A percentile compares a stretch with the other conserved stretches of the same genome.
These are phyloP conservation scores for Prionace glauca DNA, from an alignment of 2,797 vertebrate genomes.

Conservation along the genomic window DNA sequence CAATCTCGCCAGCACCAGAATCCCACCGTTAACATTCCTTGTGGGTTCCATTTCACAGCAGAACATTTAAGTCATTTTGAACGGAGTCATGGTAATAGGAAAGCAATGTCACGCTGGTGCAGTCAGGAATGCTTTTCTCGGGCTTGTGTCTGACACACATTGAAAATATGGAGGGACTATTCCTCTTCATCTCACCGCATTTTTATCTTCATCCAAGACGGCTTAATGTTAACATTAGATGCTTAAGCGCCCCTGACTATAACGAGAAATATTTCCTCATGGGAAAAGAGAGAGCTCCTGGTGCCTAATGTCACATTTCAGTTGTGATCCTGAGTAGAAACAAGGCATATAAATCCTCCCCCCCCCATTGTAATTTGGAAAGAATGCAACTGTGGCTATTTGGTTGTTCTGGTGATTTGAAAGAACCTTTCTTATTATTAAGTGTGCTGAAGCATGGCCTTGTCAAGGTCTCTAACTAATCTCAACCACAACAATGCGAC, in stretches of 20 bases:
- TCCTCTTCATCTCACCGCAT: not conserved
- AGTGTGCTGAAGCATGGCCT: not conserved
- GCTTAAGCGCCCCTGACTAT: not conserved
- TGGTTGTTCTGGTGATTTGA: not conserved
- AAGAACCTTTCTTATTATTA: not conserved
- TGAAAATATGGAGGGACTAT: not conserved
- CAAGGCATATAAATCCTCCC: not conserved
- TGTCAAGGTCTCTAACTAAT: not conserved
- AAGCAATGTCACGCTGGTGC: not conserved
- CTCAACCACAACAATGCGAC: no score
- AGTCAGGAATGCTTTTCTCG: not conserved
- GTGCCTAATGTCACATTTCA: not conserved
- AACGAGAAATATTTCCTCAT: not conserved
- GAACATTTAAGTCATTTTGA: not conserved
- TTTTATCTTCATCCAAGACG: not conserved
- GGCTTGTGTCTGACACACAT: not conserved
- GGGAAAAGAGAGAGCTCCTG: not conserved
- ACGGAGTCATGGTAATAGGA: not conserved
- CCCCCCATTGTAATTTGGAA: not conserved
- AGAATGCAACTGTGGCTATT: not conserved
- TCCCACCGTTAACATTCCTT: not conserved
- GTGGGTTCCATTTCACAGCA: not conserved
- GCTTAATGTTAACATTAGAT: not conserved
- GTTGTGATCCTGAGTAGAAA: not conserved
- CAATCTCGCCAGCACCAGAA: not conserved